Percentiles rank a stretch among this genome's conserved stretches.
Conservation (phyloP, 1,140 invertebrate genomes). For the Pogonomyrmex californicus region DNA sequence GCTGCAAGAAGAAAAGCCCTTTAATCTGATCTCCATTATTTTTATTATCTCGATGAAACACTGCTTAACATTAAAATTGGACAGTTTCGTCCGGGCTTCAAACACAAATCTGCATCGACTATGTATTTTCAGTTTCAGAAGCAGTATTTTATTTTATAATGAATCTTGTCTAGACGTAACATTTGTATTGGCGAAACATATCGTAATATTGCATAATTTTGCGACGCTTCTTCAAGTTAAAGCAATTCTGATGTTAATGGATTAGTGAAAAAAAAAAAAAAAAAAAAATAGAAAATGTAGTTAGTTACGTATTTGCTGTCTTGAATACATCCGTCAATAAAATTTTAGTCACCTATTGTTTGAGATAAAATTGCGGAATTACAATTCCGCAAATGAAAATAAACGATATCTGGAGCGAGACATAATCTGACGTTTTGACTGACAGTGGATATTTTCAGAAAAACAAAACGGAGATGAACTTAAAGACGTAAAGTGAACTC, state of each 20-base stretch:
- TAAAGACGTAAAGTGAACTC: slow-evolving; percentile 60
- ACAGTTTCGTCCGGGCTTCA: neutral
- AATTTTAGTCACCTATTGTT: neutral
- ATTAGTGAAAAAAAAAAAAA: neutral
- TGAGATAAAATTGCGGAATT: neutral
- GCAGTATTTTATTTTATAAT: neutral
- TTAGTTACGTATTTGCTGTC: neutral
- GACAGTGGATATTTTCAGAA: slow-evolving; percentile 7
- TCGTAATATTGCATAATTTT: neutral
- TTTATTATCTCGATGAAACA: neutral
- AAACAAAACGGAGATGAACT: slow-evolving; percentile 21
- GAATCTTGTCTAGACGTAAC: neutral
- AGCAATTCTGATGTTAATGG: neutral
- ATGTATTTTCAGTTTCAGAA: neutral
- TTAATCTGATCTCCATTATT: neutral
- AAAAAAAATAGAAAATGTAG: neutral
- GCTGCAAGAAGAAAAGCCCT: slow-evolving; percentile 59
- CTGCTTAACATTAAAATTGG: neutral
- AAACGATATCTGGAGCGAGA: neutral
- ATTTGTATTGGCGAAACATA: neutral
- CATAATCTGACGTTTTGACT: slow-evolving; percentile 14
- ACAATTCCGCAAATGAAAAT: neutral
- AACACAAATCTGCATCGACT: neutral
- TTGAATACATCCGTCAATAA: neutral
- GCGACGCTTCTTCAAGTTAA: neutral